Evolutionary conservation across 1,140 invertebrate genomes (phyloP).

Genomic region (Saccostrea echinata): DNA sequence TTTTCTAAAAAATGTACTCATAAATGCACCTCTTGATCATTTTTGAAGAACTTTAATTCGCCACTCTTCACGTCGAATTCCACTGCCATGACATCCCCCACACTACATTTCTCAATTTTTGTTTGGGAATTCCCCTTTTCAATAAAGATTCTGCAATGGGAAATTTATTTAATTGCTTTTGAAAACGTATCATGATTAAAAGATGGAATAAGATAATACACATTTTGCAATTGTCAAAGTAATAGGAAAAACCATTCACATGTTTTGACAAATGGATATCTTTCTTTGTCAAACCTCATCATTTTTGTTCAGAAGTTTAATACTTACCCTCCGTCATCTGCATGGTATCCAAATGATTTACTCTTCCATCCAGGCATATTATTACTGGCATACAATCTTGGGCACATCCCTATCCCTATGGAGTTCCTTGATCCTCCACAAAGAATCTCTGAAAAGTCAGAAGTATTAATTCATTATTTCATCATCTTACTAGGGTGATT

Average conservation of each 20-base stretch:
- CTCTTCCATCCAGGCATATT: conserved; percentile 79
- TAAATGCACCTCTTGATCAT: conserved; percentile 18
- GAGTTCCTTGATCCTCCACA: conserved; percentile 55
- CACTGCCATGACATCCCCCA: conserved; percentile 68
- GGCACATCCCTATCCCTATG: conserved; percentile 79
- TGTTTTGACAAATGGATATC: too few relatives aligned
- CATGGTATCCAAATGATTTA: conserved; percentile 80
- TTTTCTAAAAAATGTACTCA: too few relatives aligned
- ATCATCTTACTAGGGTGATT: too few relatives aligned
- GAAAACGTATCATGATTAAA: too few relatives aligned
- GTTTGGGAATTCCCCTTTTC: conserved; percentile 62
- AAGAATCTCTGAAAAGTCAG: conserved; percentile 65
- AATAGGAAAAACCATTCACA: too few relatives aligned
- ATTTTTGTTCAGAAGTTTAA: background rate
- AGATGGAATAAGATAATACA: too few relatives aligned
- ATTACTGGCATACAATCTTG: conserved; percentile 77
- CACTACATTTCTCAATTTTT: conserved; percentile 50
- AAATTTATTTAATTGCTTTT: background rate
- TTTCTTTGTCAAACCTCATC: too few relatives aligned
- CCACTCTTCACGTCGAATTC: conserved; percentile 63
- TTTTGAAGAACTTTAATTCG: conserved; percentile 65
- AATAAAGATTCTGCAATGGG: conserved; percentile 59
- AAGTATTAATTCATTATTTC: background rate
- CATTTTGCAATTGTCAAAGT: too few relatives aligned
- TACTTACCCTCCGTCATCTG: conserved; percentile 80